Evolutionary conservation across 2,797 vertebrate species (phyloP).

Genomic region (Avahi laniger): DNA sequence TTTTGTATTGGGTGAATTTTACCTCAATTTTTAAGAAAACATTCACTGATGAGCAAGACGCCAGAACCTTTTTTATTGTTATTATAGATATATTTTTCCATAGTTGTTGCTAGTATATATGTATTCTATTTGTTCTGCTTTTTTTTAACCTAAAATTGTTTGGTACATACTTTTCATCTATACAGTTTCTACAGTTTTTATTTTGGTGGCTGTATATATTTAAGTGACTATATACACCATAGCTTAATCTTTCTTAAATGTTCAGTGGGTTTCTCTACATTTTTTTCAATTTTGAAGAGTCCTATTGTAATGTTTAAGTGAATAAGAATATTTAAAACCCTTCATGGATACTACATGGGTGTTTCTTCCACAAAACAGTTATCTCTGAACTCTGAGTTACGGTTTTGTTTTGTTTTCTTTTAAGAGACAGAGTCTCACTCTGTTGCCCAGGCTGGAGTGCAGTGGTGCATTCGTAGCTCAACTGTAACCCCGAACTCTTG

Average conservation of each 20-base stretch:
- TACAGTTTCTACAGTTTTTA: neutral
- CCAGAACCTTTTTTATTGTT: neutral
- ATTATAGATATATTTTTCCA: neutral
- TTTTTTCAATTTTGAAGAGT: neutral
- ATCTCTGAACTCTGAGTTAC: neutral
- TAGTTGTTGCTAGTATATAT: neutral
- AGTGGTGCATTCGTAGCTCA: too few relatives aligned
- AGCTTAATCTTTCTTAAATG: conserved; percentile 35
- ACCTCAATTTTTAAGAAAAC: neutral
- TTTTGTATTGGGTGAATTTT: neutral
- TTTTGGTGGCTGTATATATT: neutral
- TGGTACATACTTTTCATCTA: neutral
- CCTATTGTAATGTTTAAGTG: neutral
- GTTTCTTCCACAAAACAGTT: neutral
- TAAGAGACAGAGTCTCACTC: neutral
- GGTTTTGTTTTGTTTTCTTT: neutral
- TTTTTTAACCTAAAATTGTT: conserved; percentile 8
- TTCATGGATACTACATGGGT: neutral
- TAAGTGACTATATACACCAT: neutral
- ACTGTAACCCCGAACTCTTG: neutral
- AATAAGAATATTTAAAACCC: conserved; percentile 24
- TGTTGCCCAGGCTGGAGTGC: neutral
- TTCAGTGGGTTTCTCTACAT: neutral
- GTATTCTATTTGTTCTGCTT: neutral
- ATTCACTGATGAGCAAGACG: neutral